These are phyloP conservation scores for Columba guinea DNA, from an alignment of 2,797 vertebrate genomes.

Conservation along the genomic window DNA sequence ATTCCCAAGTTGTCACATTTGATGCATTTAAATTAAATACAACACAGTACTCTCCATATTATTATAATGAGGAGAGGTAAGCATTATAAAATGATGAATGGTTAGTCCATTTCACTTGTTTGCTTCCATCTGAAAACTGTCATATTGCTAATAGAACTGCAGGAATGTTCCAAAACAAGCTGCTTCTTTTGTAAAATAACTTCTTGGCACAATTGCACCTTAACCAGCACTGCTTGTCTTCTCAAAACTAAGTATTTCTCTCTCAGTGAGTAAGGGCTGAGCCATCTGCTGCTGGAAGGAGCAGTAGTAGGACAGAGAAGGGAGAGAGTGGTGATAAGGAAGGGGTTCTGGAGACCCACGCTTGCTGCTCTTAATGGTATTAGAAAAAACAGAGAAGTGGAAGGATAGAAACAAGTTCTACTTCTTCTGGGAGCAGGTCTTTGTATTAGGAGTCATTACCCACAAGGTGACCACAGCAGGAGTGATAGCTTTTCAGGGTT, in stretches of 20 bases:
- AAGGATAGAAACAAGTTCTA: neutral
- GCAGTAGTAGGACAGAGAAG: neutral
- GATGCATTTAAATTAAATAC: constrained; percentile 28
- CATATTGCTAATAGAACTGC: neutral
- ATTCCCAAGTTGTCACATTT: neutral
- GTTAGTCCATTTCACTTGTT: neutral
- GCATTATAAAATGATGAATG: neutral
- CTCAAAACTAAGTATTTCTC: neutral
- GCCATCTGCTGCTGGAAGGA: neutral
- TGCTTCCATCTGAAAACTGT: neutral
- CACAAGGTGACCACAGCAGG: neutral
- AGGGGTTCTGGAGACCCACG: neutral
- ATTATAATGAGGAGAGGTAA: neutral
- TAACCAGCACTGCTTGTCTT: neutral
- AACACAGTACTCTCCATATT: neutral
- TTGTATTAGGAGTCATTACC: neutral
- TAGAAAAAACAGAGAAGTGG: neutral
- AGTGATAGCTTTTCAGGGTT: neutral
- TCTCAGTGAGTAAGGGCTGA: neutral
- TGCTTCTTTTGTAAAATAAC: neutral
- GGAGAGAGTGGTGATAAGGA: neutral
- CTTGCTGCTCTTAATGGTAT: neutral
- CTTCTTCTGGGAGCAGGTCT: neutral
- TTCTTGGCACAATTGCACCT: neutral
- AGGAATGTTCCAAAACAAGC: neutral